phyloP scores from a whole-genome alignment of 2,888 invertebrate genomes.

The Meteorus colon region DNA sequence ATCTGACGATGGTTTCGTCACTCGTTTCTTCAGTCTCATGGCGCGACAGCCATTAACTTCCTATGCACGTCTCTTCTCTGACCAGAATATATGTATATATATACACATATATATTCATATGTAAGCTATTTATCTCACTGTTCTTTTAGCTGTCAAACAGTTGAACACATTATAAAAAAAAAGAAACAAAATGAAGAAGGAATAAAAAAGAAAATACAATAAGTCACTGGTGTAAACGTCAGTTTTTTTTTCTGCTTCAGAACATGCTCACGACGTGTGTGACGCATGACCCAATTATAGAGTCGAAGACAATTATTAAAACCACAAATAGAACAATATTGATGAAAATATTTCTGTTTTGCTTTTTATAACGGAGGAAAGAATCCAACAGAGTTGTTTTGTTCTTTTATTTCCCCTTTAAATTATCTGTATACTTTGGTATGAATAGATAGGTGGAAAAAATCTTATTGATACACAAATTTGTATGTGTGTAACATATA shows the following conservation, averaged over 20 bases:
- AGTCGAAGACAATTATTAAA: conserved; percentile 19
- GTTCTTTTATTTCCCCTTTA: background rate
- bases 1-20: conserved; percentile 42
- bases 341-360: background rate
- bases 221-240: conserved; percentile 18
- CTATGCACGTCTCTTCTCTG: conserved; percentile 33
- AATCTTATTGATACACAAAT: background rate
- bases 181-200: background rate
- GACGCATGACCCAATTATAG: conserved; percentile 34
- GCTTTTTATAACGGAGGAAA: no score
- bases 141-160: conserved; percentile 13
- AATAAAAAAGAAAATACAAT: background rate
- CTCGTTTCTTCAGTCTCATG: conserved; percentile 25
- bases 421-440: background rate
- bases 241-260: background rate
- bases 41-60: conserved; percentile 33
- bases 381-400: background rate
- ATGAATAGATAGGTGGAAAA: background rate
- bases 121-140: background rate
- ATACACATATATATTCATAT: background rate
- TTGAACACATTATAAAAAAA: background rate
- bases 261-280: background rate
- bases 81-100: background rate
- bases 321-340: background rate
- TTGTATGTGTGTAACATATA: background rate